Conservation (phyloP, 2,888 invertebrate species). For the Tuta absoluta region DNA sequence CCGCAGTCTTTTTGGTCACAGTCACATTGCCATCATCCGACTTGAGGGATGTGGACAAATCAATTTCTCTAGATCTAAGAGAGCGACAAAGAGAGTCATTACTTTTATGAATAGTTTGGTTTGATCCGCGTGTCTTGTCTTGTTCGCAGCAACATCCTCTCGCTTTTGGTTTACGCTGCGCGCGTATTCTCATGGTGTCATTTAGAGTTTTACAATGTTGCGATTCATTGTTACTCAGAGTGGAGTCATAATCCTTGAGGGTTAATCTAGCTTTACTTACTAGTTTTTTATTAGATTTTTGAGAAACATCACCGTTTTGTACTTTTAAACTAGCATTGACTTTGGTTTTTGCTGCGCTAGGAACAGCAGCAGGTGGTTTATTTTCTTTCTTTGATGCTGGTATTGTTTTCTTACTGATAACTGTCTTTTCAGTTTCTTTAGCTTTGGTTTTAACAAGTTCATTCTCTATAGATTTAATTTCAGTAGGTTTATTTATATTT, state of each 20-base stretch:
- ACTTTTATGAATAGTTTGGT: background rate
- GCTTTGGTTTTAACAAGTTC: background rate
- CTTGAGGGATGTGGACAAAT: conserved; percentile 19
- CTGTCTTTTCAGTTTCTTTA: background rate
- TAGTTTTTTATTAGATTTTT: background rate
- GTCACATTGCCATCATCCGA: conserved; percentile 1
- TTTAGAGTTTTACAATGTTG: background rate
- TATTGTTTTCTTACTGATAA: background rate
- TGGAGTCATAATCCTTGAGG: background rate
- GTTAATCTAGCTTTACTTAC: background rate
- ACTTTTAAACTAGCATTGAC: background rate
- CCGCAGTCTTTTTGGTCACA: background rate
- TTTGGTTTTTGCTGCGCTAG: background rate
- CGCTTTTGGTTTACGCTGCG: conserved; percentile 16
- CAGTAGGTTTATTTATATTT: background rate
- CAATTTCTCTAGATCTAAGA: conserved; percentile 20
- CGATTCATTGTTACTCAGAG: background rate
- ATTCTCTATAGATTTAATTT: background rate
- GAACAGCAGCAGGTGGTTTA: background rate
- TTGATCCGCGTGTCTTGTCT: background rate
- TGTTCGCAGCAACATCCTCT: conserved; percentile 4
- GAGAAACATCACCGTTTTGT: background rate
- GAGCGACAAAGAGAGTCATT: conserved; percentile 7
- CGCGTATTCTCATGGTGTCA: conserved; percentile 17
- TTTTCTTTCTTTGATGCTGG: conserved; percentile 12